Conservation (phyloP, 2,888 invertebrate genomes). For the Dimorphilus gyrociliatus region DNA sequence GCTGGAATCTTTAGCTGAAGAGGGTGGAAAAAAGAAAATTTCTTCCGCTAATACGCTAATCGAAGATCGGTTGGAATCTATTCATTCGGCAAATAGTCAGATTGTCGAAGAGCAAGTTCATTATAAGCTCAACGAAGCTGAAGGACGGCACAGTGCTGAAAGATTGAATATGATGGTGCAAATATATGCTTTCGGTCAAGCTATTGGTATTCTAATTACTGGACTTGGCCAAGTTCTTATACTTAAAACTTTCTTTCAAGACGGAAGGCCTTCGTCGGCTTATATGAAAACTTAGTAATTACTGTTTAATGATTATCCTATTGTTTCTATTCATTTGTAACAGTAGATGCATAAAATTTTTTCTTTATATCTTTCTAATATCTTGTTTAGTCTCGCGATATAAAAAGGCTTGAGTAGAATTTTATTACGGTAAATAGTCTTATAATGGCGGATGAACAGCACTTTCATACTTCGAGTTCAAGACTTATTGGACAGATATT, state of each 20-base stretch:
- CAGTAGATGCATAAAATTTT: too few relatives aligned
- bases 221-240: conserved; percentile 28
- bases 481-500: too few relatives aligned
- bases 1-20: conserved; percentile 16
- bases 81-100: conserved; percentile 8
- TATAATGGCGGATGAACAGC: too few relatives aligned
- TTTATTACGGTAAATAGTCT: too few relatives aligned
- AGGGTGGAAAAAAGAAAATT: conserved; percentile 19
- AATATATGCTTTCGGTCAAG: conserved; percentile 23
- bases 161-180: conserved; percentile 18
- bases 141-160: conserved; percentile 26
- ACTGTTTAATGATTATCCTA: too few relatives aligned
- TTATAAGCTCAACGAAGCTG: conserved; percentile 23
- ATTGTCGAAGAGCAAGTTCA: conserved; percentile 15
- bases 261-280: conserved; percentile 8
- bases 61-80: conserved; percentile 9
- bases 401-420: too few relatives aligned
- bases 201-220: conserved; percentile 19
- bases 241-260: conserved; percentile 26
- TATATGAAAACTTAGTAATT: too few relatives aligned
- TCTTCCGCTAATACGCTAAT: conserved; percentile 15
- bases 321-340: too few relatives aligned
- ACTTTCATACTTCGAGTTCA: too few relatives aligned
- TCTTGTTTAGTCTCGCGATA: too few relatives aligned
- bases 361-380: too few relatives aligned